Conservation (phyloP, 2,113 vertebrate genomes). For the Kobus ellipsiprymnus region DNA sequence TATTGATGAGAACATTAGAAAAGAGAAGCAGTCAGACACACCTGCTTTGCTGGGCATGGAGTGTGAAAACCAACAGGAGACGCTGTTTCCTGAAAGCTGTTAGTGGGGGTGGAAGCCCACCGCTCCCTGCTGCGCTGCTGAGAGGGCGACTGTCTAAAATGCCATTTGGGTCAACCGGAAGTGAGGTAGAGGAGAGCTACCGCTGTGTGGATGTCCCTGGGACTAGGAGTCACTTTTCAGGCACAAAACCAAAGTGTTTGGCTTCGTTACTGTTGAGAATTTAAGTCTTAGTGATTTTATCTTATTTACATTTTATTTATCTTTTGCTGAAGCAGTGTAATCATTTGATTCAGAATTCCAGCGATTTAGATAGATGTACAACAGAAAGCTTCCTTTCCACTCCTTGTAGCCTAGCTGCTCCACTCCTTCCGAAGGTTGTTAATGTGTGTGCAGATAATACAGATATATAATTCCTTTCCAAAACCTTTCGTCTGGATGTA, state of each 20-base stretch:
- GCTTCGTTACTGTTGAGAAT: not conserved
- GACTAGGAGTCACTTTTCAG: not conserved
- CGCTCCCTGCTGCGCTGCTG: too few species aligned
- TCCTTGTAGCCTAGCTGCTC: not conserved
- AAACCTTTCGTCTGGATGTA: not conserved
- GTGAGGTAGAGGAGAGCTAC: not conserved
- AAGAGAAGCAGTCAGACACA: not conserved
- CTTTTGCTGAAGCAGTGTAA: not conserved
- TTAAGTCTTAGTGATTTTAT: not conserved
- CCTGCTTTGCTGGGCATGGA: not conserved
- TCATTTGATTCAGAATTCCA: slow-evolving; percentile 18
- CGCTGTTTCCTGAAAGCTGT: not conserved
- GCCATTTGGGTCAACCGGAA: not conserved
- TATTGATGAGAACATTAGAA: not conserved
- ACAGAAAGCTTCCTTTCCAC: not conserved
- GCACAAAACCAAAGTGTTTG: not conserved
- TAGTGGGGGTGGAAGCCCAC: not conserved
- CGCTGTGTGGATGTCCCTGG: not conserved
- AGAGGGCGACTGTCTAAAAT: not conserved
- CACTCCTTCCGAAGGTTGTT: not conserved
- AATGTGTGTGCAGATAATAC: not conserved
- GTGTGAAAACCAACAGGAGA: not conserved
- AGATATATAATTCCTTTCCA: not conserved
- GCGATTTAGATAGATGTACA: not conserved
- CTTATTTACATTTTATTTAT: slow-evolving; percentile 9